A percentile compares a stretch with the other conserved stretches of the same genome.
Conservation (phyloP, 2,888 invertebrate species). For the Agrochola litura region DNA sequence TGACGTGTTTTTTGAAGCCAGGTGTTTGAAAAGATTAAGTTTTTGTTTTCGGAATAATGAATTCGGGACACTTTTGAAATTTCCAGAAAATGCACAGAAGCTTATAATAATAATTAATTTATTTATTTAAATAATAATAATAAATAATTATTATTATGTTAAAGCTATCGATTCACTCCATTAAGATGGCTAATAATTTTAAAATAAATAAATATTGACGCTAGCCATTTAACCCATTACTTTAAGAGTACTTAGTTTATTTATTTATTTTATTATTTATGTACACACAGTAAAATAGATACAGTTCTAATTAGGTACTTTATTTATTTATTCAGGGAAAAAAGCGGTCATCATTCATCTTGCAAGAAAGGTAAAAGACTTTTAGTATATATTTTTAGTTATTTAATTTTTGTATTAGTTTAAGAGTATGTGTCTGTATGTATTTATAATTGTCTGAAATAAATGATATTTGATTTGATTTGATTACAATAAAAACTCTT, state of each 20-base stretch:
- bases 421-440: too few relatives aligned
- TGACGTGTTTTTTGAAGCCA: conserved; percentile 44
- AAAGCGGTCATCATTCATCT: background rate
- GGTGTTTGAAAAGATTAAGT: conserved; percentile 39
- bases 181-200: background rate
- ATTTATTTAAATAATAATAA: too few relatives aligned
- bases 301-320: background rate
- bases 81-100: background rate
- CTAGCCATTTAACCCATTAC: background rate
- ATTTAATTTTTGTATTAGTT: too few relatives aligned
- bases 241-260: background rate
- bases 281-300: too few relatives aligned
- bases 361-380: too few relatives aligned
- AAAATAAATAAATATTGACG: background rate
- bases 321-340: background rate
- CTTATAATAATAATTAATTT: too few relatives aligned
- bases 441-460: too few relatives aligned
- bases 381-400: too few relatives aligned
- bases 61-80: background rate
- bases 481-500: background rate
- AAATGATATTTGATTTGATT: too few relatives aligned
- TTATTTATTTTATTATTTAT: background rate
- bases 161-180: background rate
- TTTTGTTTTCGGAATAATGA: conserved; percentile 8
- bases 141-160: too few relatives aligned